Conservation (phyloP, 1,140 invertebrate species). For the Drosophila parabipectinata region DNA sequence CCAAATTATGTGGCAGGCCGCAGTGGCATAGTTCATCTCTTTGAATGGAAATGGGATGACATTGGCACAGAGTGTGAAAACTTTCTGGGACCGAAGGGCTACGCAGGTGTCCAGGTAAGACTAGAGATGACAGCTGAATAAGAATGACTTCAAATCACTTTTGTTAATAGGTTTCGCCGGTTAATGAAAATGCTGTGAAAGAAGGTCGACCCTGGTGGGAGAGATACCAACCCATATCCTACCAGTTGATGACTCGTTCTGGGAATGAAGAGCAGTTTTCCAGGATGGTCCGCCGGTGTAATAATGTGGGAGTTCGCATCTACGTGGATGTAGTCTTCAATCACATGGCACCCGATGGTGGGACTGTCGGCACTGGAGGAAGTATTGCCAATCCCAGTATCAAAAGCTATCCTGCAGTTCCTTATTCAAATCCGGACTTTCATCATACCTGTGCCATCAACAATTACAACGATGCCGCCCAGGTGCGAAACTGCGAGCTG, state of each 20-base stretch:
- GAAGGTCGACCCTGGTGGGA: not conserved
- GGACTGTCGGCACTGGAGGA: not conserved
- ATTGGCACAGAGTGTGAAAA: slow-evolving; percentile 2
- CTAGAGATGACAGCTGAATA: not conserved
- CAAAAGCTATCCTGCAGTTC: not conserved
- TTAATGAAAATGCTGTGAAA: slow-evolving; percentile 1
- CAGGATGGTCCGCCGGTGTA: not conserved
- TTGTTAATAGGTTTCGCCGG: not conserved
- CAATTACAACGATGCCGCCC: slow-evolving; percentile 2
- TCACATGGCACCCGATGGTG: not conserved
- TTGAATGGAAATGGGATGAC: slow-evolving; percentile 1
- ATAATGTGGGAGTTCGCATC: not conserved
- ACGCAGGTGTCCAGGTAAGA: slow-evolving; percentile 2
- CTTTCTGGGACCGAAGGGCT: not conserved
- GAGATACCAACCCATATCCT: slow-evolving; percentile 5
- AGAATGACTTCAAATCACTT: not conserved
- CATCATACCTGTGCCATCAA: not conserved
- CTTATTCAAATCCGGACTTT: not conserved
- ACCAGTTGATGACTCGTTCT: not conserved
- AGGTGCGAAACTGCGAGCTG: not conserved
- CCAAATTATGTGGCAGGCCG: slow-evolving; percentile 2
- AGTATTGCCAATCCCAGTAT: not conserved
- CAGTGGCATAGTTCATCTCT: not conserved
- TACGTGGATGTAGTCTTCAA: slow-evolving; percentile 1
- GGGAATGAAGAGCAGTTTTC: not conserved